These are phyloP conservation scores for Mactra quadrangularis DNA, from an alignment of 1,140 invertebrate species.

Conservation along the genomic window DNA sequence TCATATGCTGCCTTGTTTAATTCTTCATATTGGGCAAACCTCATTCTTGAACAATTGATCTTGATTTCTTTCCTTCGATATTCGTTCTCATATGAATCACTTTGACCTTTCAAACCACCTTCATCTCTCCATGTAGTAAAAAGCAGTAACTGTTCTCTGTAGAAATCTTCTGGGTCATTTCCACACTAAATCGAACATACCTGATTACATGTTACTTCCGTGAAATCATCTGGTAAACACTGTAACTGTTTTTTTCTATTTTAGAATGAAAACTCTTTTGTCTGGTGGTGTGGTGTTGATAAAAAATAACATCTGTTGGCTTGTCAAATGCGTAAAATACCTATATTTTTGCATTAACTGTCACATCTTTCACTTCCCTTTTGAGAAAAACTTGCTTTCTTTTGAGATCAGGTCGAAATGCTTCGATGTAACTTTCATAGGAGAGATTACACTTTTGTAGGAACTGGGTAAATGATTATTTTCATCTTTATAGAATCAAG, in stretches of 20 bases:
- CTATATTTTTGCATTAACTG: slow-evolving; percentile 57
- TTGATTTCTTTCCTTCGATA: slow-evolving; percentile 5
- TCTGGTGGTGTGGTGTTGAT: neutral
- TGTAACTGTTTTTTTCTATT: slow-evolving; percentile 39
- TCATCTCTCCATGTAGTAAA: slow-evolving; percentile 59
- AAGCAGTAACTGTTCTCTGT: slow-evolving; percentile 62
- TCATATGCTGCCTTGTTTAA: neutral
- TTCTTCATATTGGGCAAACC: slow-evolving; percentile 3
- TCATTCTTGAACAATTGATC: neutral
- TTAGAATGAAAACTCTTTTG: slow-evolving; percentile 25
- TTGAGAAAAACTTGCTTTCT: slow-evolving; percentile 61
- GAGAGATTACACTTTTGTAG: slow-evolving; percentile 41
- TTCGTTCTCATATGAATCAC: slow-evolving; percentile 10
- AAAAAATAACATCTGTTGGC: too few relatives aligned
- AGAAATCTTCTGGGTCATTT: slow-evolving; percentile 61
- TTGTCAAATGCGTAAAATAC: slow-evolving; percentile 53
- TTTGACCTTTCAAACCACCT: neutral
- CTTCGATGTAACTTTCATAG: slow-evolving; percentile 57
- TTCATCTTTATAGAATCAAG: slow-evolving; percentile 27
- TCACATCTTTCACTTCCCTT: slow-evolving; percentile 46
- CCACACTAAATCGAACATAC: slow-evolving; percentile 49
- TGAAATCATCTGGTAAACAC: slow-evolving; percentile 38
- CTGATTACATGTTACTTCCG: slow-evolving; percentile 59
- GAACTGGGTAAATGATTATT: slow-evolving; percentile 38
- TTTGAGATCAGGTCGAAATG: slow-evolving; percentile 57